phyloP scores from a whole-genome alignment of 2,113 vertebrate species.

The Rafetus swinhoei region DNA sequence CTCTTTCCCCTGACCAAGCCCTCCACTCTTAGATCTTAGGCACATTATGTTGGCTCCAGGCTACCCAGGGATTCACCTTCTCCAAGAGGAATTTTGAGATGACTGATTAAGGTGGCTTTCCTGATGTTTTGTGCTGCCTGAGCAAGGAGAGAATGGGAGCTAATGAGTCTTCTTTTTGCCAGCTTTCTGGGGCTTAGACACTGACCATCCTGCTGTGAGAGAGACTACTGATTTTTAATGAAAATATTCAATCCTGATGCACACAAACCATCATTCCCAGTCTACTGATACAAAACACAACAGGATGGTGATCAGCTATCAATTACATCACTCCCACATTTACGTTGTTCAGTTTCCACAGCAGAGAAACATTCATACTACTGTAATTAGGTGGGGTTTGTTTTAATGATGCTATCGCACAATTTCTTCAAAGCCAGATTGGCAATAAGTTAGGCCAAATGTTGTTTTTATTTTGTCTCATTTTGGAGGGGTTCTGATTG shows the following conservation, averaged over 20 bases:
- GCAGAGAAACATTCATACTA: background rate
- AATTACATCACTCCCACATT: background rate
- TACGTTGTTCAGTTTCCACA: background rate
- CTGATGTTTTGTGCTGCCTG: slow-evolving; percentile 28
- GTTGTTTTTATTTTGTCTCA: slow-evolving; percentile 34
- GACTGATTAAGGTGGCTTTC: slow-evolving; percentile 32
- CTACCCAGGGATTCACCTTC: slow-evolving; percentile 4
- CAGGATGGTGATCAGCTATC: background rate
- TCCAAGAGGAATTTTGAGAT: slow-evolving; percentile 28
- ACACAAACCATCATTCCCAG: background rate
- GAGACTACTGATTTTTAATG: background rate
- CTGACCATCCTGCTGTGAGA: slow-evolving; percentile 19
- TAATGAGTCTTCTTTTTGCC: background rate
- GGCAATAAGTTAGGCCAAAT: background rate
- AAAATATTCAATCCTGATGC: background rate
- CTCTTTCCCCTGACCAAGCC: background rate
- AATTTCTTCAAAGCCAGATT: background rate
- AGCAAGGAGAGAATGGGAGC: background rate
- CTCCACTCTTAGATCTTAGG: background rate
- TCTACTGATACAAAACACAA: slow-evolving; percentile 8
- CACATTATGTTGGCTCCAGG: background rate
- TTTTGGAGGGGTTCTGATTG: background rate
- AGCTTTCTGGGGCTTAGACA: slow-evolving; percentile 12
- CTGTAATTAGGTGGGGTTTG: background rate
- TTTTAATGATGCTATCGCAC: background rate